Evolutionary conservation across 64 coral and sea anemone genomes (phyloP), one percentile per base, ranked within the genome.

Genomic region (Actinia tenebrosa): DNA sequence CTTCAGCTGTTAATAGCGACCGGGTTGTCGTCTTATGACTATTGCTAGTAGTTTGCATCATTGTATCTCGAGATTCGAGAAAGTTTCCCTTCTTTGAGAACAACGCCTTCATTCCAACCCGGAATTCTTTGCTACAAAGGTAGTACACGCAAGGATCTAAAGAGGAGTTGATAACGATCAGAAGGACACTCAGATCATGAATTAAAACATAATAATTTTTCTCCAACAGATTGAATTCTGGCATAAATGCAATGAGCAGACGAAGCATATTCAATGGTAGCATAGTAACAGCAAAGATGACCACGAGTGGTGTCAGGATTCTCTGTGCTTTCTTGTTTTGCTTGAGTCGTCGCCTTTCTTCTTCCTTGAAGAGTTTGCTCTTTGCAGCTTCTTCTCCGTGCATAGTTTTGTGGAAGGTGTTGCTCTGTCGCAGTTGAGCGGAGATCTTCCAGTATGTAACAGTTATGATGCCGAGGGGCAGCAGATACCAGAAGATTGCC

Each of bases 241-340:
- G 25, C 53, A 80, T 1, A 69, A 87, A 3, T 16, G 77, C 62
- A 22, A 1, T 17, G 82, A 47, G 10, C 63, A 82, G 16, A 2
- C 89, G 84, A 4, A 91, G 54, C 3, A 75, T 44, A 19, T 77
- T 91, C 0, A 82, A 20, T 0, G 89, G 89, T 20, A 91, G 26
- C 84, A 91, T 91, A 43, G 84, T 54, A 15, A 87, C 63, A 18
- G 89, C 89, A 59, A 91, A 91, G 18, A 91, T 45, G 47, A 91
- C 62, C 25, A 91, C 84, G 16, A 91, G 45, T 23, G 89, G 89
- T 50, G 75, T 86, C 1, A 91, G 89, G 75, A 91, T 91, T 14
- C 75, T 68, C 13, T 91, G 47, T 1, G 89, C 86, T 61, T 82
- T 91, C 56, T 58, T 91, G n/a, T 91, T 91, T 87, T 91, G 89